Percentiles rank a stretch among this genome's conserved stretches.
phyloP scores from a whole-genome alignment of 2,113 vertebrate species.

The Amphilophus citrinellus region DNA sequence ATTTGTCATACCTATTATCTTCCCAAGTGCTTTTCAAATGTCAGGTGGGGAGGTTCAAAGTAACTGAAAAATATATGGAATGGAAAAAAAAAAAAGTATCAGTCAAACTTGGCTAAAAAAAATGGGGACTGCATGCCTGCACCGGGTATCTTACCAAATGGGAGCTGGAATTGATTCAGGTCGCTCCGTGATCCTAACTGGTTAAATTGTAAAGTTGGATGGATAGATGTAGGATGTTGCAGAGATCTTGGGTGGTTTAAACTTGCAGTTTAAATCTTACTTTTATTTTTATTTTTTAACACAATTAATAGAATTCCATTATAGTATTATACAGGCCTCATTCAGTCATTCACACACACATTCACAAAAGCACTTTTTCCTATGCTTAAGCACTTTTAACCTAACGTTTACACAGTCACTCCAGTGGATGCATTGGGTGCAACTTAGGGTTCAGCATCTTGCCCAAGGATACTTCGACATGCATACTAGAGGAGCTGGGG shows the following conservation, averaged over 20 bases:
- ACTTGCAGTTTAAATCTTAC: neutral
- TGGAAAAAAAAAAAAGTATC: neutral
- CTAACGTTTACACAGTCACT: too few relatives aligned
- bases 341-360: too few relatives aligned
- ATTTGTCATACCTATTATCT: neutral
- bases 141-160: neutral
- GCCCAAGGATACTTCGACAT: too few relatives aligned
- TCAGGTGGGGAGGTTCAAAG: neutral
- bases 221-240: neutral
- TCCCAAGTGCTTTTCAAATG: neutral
- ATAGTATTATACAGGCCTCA: too few relatives aligned
- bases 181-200: neutral
- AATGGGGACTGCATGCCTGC: neutral
- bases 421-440: too few relatives aligned
- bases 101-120: neutral
- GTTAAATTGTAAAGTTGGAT: neutral
- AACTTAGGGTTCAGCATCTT: too few relatives aligned
- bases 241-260: neutral
- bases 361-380: too few relatives aligned
- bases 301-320: neutral
- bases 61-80: neutral
- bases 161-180: too few relatives aligned
- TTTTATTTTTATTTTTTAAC: neutral
- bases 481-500: too few relatives aligned
- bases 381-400: too few relatives aligned